Conservation (phyloP, 2,888 invertebrate genomes). For the Muschampia plurimacula region DNA sequence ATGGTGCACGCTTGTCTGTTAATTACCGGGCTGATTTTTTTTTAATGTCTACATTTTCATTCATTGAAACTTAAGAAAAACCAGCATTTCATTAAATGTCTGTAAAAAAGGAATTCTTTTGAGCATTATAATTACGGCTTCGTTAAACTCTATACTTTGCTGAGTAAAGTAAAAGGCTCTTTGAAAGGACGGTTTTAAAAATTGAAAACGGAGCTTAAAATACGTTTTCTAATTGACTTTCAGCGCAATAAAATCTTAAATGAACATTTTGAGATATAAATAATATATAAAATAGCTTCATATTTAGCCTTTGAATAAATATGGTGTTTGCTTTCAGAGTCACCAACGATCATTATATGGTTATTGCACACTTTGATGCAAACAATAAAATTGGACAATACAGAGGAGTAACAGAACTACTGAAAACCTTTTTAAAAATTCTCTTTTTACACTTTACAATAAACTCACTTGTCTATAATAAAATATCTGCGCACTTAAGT, state of each 20-base stretch:
- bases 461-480: constrained; percentile 1
- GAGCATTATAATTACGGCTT: constrained; percentile 75
- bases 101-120: constrained; percentile 66
- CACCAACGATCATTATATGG: not conserved
- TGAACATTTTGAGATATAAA: constrained; percentile 42
- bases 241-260: constrained; percentile 55
- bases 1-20: constrained; percentile 40
- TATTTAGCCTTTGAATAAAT: constrained; percentile 10
- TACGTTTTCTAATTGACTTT: constrained; percentile 61
- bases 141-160: constrained; percentile 75
- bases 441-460: not conserved
- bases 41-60: constrained; percentile 52
- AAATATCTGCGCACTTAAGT: constrained; percentile 21
- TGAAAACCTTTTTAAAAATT: not conserved
- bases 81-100: constrained; percentile 65
- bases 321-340: not conserved
- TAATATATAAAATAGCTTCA: constrained; percentile 29
- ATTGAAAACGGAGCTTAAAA: constrained; percentile 64
- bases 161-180: constrained; percentile 69
- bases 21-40: constrained; percentile 47
- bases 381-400: not conserved
- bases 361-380: not conserved
- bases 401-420: not conserved
- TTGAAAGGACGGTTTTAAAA: constrained; percentile 68
- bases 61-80: constrained; percentile 67